Evolutionary conservation across 2,797 vertebrate species (phyloP).

Genomic region (Rhabdophis nuchalis): DNA sequence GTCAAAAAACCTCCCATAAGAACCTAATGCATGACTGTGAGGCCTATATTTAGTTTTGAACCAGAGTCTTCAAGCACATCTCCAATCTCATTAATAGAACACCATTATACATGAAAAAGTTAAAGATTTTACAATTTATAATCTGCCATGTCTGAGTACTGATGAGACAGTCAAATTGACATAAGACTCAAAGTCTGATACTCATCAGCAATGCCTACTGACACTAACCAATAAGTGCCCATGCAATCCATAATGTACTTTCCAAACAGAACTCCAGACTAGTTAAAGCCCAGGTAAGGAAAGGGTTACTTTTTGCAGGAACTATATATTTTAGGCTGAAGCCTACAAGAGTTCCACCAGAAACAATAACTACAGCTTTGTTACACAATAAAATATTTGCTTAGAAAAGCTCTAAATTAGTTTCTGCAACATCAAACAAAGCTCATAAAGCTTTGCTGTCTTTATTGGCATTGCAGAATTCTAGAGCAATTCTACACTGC

Average conservation of each 20-base stretch:
- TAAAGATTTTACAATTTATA: neutral
- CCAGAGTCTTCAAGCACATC: neutral
- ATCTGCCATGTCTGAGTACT: neutral
- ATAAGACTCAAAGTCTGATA: neutral
- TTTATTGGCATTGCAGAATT: neutral
- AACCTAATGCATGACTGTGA: neutral
- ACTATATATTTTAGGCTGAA: neutral
- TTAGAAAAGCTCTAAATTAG: conserved; percentile 1
- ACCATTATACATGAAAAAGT: neutral
- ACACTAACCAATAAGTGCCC: neutral
- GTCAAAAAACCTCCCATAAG: neutral
- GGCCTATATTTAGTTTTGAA: neutral
- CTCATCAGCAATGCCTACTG: neutral
- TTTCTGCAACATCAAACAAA: neutral
- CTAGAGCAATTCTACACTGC: neutral
- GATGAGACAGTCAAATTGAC: neutral
- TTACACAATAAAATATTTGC: neutral
- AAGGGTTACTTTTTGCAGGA: neutral
- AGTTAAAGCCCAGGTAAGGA: neutral
- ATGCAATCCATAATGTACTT: neutral
- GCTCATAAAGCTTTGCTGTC: conserved; percentile 18
- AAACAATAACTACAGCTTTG: neutral
- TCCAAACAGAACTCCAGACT: neutral
- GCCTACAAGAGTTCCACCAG: neutral
- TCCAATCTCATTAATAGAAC: neutral